Evolutionary conservation across 2,113 vertebrate genomes (phyloP).

Genomic region (Neomonachus schauinslandi): DNA sequence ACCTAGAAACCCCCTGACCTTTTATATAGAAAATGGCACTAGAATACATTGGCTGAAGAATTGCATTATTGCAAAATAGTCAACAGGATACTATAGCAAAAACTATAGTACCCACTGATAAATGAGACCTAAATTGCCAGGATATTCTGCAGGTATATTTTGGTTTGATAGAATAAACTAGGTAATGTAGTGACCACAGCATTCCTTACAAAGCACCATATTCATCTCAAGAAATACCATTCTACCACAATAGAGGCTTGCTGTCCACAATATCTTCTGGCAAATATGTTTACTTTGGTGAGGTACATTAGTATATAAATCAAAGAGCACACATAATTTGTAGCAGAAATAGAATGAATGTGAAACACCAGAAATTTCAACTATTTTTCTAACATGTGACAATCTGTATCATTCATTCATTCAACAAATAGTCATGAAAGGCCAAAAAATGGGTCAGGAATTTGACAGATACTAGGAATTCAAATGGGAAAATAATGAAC

Average conservation of each 20-base stretch:
- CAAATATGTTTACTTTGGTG: background rate
- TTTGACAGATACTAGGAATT: background rate
- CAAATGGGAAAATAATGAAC: background rate
- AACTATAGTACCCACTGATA: background rate
- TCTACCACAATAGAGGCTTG: background rate
- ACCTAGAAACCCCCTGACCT: background rate
- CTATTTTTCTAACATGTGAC: background rate
- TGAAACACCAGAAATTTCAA: slow-evolving; percentile 25
- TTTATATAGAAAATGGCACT: background rate
- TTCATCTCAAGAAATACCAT: background rate
- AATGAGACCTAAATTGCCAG: background rate
- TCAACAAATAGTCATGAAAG: background rate
- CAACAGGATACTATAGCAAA: slow-evolving; percentile 2
- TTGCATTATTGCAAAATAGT: slow-evolving; percentile 79
- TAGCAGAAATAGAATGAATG: background rate
- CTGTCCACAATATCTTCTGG: no score
- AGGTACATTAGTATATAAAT: background rate
- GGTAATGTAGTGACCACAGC: background rate
- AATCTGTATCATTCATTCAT: background rate
- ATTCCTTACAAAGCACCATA: background rate
- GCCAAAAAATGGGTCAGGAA: background rate
- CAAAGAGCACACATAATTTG: background rate
- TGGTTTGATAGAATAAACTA: background rate
- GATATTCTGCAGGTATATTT: background rate
- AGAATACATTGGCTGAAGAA: slow-evolving; percentile 68